A percentile compares a stretch with the other conserved stretches of the same genome.
Conservation (phyloP, 2,113 vertebrate genomes). For the Chrysemys picta region DNA sequence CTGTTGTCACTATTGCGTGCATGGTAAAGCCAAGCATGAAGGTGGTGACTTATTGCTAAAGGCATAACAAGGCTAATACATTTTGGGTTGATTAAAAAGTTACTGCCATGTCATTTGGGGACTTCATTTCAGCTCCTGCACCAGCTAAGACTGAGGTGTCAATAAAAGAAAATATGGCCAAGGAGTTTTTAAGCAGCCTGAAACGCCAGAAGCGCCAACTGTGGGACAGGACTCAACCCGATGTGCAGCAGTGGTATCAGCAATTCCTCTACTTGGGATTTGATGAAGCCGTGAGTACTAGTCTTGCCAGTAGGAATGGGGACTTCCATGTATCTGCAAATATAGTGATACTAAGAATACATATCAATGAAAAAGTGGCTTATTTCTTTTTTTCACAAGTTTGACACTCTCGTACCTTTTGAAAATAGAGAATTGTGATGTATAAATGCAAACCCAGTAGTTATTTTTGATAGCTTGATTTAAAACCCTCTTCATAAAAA, state of each 20-base stretch:
- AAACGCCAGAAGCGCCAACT: constrained; percentile 87
- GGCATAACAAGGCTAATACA: rapidly evolving
- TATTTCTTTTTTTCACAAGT: background rate
- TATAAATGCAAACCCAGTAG: background rate
- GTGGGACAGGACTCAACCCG: constrained; percentile 90
- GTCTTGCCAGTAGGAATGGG: rapidly evolving
- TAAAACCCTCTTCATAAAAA: background rate
- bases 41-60: background rate
- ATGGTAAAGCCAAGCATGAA: background rate
- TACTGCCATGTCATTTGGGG: constrained; percentile 12
- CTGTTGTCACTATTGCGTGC: background rate
- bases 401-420: background rate
- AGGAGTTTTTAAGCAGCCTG: constrained; percentile 86
- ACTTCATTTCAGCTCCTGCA: constrained; percentile 71
- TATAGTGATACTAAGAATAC: background rate
- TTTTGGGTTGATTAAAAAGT: constrained; percentile 16
- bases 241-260: constrained; percentile 96
- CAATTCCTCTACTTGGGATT: constrained; percentile 95
- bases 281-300: constrained; percentile 88
- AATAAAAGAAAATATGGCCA: constrained; percentile 81
- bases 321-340: background rate
- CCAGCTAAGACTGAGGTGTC: constrained; percentile 71
- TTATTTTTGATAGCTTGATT: background rate
- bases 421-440: background rate
- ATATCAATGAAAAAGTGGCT: background rate